These are phyloP conservation scores for Scotopteryx bipunctaria DNA, from an alignment of 2,888 invertebrate species.

Conservation along the genomic window DNA sequence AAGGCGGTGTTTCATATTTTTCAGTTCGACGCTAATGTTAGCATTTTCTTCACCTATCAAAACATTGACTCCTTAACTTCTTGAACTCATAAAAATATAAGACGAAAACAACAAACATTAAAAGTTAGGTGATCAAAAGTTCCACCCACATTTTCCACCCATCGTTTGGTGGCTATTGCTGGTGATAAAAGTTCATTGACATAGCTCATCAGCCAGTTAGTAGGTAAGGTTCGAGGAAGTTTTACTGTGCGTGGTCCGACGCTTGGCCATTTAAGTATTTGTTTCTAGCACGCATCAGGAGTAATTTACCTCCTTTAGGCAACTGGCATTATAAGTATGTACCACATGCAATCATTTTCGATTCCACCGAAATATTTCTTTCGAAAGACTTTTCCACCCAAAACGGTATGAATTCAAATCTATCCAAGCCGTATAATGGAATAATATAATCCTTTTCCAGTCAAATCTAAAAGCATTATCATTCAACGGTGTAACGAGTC, in stretches of 20 bases:
- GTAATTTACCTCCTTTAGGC: not conserved
- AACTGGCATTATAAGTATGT: not conserved
- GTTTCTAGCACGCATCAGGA: not conserved
- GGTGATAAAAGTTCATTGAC: not conserved
- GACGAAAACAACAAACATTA: slow-evolving; percentile 13
- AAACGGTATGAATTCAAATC: slow-evolving; percentile 23
- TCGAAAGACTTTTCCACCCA: slow-evolving; percentile 18
- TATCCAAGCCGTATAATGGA: slow-evolving; percentile 20
- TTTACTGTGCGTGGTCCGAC: too few relatives aligned
- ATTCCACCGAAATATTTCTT: slow-evolving; percentile 17
- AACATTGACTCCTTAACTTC: slow-evolving; percentile 5
- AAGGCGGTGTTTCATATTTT: too few relatives aligned
- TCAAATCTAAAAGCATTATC: slow-evolving; percentile 46
- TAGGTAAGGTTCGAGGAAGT: not conserved
- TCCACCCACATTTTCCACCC: too few relatives aligned
- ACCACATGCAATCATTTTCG: slow-evolving; percentile 1
- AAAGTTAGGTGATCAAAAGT: slow-evolving; percentile 8
- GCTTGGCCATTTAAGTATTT: too few relatives aligned
- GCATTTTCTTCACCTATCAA: not conserved
- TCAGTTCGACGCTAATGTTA: too few relatives aligned
- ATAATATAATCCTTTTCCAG: slow-evolving; percentile 36
- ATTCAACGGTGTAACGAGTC: slow-evolving; percentile 48
- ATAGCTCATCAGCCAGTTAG: not conserved
- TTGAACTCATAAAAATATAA: slow-evolving; percentile 11
- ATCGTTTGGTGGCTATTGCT: slow-evolving; percentile 8